Conservation (phyloP, 2,888 invertebrate species). For the Falcaria lacertinaria region DNA sequence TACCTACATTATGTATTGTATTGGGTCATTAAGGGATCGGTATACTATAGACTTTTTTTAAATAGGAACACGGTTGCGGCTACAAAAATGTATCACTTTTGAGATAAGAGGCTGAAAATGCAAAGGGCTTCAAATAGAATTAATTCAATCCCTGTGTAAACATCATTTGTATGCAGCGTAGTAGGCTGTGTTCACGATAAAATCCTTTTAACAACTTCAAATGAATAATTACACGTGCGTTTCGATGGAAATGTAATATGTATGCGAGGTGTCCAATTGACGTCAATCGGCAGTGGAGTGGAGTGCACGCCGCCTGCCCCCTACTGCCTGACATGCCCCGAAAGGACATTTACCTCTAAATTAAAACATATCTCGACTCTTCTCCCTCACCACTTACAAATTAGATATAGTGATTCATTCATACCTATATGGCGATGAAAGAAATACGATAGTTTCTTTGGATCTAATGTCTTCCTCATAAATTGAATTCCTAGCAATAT, state of each 20-base stretch:
- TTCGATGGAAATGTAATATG: slow-evolving; percentile 28
- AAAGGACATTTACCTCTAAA: slow-evolving; percentile 30
- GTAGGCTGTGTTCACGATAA: background rate
- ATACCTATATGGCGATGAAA: slow-evolving; percentile 8
- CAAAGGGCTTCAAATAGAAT: background rate
- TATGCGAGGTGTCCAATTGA: slow-evolving; percentile 34
- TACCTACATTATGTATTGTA: no score
- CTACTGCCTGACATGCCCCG: slow-evolving; percentile 6
- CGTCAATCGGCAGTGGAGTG: slow-evolving; percentile 23
- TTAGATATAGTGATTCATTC: slow-evolving; percentile 16
- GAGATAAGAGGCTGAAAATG: no score
- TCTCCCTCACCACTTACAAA: slow-evolving; percentile 19
- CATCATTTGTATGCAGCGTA: slow-evolving; percentile 2
- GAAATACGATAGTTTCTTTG: background rate
- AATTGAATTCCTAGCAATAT: no score
- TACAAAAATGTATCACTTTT: no score
- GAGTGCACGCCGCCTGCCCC: background rate
- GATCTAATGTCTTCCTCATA: no score
- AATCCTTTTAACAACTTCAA: slow-evolving; percentile 15
- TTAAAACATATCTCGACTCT: slow-evolving; percentile 17
- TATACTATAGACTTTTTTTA: no score
- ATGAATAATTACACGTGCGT: slow-evolving; percentile 30
- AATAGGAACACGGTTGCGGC: no score
- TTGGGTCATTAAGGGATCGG: no score
- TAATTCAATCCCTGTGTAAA: slow-evolving; percentile 1